Conservation (phyloP, 2,113 vertebrate species). For the Chamaea fasciata region DNA sequence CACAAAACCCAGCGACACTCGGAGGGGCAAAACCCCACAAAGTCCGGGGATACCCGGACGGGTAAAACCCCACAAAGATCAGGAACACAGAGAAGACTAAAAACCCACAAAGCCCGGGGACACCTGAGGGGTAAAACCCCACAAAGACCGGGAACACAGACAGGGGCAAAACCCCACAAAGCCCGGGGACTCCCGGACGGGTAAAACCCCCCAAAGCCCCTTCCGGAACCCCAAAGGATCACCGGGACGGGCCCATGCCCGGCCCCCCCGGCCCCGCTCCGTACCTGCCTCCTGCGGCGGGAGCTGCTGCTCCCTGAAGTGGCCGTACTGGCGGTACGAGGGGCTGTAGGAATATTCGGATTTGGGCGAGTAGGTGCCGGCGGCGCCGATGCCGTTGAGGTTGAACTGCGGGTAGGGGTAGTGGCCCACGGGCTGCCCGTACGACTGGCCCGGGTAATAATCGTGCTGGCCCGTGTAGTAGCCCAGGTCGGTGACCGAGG, state of each 20-base stretch:
- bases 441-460: constrained; percentile 94
- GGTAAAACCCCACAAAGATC: too few species aligned
- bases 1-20: too few species aligned
- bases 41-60: rapidly evolving
- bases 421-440: constrained; percentile 86
- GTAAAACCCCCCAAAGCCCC: too few species aligned
- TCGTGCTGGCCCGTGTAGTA: constrained; percentile 94
- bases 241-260: rapidly evolving
- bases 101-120: too few species aligned
- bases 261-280: neutral
- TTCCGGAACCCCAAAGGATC: rapidly evolving
- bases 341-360: constrained; percentile 90
- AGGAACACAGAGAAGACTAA: too few species aligned
- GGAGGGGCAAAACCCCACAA: too few species aligned
- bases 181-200: too few species aligned
- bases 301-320: constrained; percentile 91
- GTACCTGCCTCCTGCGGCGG: constrained; percentile 88
- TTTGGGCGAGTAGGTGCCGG: constrained; percentile 88
- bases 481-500: constrained; percentile 93
- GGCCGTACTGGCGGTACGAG: constrained; percentile 88
- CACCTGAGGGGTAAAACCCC: too few species aligned
- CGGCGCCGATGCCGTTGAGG: constrained; percentile 83
- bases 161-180: too few species aligned
- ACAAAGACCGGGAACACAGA: rapidly evolving
- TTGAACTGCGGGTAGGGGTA: constrained; percentile 92